Percentiles rank a stretch among this genome's conserved stretches.
Conservation (phyloP, 2,888 invertebrate species). For the Mythimna albipuncta region DNA sequence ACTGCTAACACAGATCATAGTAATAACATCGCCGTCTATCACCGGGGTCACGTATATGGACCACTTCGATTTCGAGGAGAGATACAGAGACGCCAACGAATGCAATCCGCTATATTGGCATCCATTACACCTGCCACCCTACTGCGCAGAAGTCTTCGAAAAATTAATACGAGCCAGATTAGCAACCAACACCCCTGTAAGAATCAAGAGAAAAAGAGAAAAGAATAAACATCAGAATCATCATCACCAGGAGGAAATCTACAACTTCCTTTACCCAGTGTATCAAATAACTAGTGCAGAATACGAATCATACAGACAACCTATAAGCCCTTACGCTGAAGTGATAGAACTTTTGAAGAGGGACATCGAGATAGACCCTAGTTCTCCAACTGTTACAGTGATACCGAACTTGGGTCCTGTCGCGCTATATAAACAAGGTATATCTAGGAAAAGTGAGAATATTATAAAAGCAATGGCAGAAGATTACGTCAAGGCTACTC, state of each 20-base stretch:
- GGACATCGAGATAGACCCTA: conserved; percentile 76
- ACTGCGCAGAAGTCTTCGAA: conserved; percentile 79
- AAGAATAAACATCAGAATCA: conserved; percentile 10
- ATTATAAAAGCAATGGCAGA: conserved; percentile 76
- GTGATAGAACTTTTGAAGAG: conserved; percentile 74
- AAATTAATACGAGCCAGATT: conserved; percentile 74
- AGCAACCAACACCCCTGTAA: conserved; percentile 63
- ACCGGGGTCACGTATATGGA: conserved; percentile 84
- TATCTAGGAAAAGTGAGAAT: conserved; percentile 77
- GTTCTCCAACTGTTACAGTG: conserved; percentile 71
- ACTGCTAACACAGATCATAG: conserved; percentile 50
- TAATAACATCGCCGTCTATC: conserved; percentile 72
- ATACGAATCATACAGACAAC: conserved; percentile 28
- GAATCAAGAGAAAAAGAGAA: conserved; percentile 66
- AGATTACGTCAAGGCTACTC: conserved; percentile 69
- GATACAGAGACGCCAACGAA: conserved; percentile 79
- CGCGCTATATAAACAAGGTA: conserved; percentile 80
- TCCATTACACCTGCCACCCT: conserved; percentile 82
- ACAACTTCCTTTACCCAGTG: conserved; percentile 21
- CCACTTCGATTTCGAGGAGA: conserved; percentile 79
- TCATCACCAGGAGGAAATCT: conserved; percentile 13
- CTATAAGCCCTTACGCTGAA: conserved; percentile 70
- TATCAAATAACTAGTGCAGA: conserved; percentile 39
- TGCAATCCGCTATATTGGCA: conserved; percentile 85
- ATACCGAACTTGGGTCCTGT: conserved; percentile 78